Evolutionary conservation across 2,113 vertebrate genomes (phyloP).

Genomic region (Tringa solitaria): DNA sequence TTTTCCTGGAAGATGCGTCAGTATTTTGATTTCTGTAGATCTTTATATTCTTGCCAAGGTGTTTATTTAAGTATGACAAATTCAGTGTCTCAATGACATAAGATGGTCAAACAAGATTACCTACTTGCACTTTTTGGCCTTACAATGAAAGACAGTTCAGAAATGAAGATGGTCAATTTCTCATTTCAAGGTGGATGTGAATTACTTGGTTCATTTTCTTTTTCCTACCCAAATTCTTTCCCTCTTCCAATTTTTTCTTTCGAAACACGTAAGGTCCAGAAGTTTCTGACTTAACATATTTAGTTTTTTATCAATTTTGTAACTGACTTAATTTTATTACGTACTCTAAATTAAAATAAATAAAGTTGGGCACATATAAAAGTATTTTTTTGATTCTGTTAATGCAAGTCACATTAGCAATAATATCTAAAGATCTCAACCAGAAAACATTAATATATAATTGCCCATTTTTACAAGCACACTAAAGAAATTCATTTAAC

Average conservation of each 20-base stretch:
- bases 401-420: not conserved
- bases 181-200: not conserved
- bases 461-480: not conserved
- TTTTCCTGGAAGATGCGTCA: not conserved
- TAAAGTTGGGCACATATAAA: not conserved
- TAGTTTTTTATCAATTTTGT: not conserved
- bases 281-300: not conserved
- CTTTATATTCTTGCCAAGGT: not conserved
- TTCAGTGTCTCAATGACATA: not conserved
- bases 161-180: not conserved
- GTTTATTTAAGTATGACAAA: not conserved
- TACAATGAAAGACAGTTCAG: not conserved
- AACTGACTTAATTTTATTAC: not conserved
- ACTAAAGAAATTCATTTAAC: not conserved
- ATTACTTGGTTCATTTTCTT: not conserved
- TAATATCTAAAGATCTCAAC: not conserved
- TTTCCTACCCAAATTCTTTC: not conserved
- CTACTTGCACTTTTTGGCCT: not conserved
- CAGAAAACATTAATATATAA: not conserved
- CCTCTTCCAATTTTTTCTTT: not conserved
- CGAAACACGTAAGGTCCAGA: not conserved
- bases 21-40: not conserved
- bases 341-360: not conserved
- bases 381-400: not conserved
- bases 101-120: not conserved